These are phyloP conservation scores for Aphelenchoides avenae DNA, from an alignment of 1,140 invertebrate species.

Conservation along the genomic window DNA sequence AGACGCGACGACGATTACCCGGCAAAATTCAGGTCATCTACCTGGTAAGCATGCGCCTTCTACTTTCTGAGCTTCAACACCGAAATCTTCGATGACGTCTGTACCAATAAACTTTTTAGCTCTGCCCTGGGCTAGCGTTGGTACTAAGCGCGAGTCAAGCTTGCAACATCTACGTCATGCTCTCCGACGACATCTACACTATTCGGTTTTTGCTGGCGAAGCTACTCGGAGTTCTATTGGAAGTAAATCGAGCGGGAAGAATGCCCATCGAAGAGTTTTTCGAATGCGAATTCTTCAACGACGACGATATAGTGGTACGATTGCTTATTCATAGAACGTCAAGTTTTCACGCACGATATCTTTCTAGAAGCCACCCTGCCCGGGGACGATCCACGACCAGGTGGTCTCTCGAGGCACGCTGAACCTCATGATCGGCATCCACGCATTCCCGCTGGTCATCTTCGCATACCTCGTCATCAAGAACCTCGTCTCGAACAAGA, in stretches of 20 bases:
- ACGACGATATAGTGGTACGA: slow-evolving; percentile 47
- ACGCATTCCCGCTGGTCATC: slow-evolving; percentile 45
- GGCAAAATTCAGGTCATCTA: slow-evolving; percentile 44
- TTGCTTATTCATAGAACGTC: not conserved
- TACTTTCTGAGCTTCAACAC: not conserved
- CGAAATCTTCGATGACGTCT: not conserved
- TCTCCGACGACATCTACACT: slow-evolving; percentile 49
- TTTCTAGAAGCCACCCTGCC: slow-evolving; percentile 44
- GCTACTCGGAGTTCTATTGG: slow-evolving; percentile 32
- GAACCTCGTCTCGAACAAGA: slow-evolving; percentile 41
- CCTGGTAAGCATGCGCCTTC: slow-evolving; percentile 31
- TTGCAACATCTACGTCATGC: slow-evolving; percentile 43
- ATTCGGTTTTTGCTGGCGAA: slow-evolving; percentile 48
- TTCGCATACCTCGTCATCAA: slow-evolving; percentile 40
- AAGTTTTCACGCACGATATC: slow-evolving; percentile 7
- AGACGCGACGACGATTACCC: slow-evolving; percentile 22
- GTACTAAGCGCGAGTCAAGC: slow-evolving; percentile 42
- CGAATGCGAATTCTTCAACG: slow-evolving; percentile 53
- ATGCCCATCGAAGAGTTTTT: slow-evolving; percentile 49
- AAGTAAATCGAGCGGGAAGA: slow-evolving; percentile 38
- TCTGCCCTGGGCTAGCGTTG: slow-evolving; percentile 44
- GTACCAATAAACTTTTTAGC: slow-evolving; percentile 23
- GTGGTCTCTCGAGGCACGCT: slow-evolving; percentile 46
- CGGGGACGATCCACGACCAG: slow-evolving; percentile 50
- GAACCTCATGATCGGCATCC: slow-evolving; percentile 38